Evolutionary conservation across 2,888 invertebrate genomes (phyloP).

Genomic region (Dioctria linearis): DNA sequence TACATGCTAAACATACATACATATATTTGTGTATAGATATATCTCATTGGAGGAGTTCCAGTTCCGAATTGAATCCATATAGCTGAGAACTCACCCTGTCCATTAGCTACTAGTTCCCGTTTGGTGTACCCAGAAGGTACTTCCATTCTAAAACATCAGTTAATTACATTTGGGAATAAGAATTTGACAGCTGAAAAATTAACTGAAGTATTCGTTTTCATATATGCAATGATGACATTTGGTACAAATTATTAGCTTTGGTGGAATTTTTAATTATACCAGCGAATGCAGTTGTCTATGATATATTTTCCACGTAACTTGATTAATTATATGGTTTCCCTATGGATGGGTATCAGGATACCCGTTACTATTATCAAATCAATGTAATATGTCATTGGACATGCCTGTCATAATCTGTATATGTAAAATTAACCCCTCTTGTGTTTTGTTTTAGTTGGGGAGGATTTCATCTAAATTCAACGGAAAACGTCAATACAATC

Average conservation of each 20-base stretch:
- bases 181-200: conserved; percentile 50
- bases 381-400: too few species aligned
- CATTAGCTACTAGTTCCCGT: conserved; percentile 1
- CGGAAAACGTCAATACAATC: too few species aligned
- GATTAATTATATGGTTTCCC: too few species aligned
- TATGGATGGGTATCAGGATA: too few species aligned
- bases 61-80: conserved; percentile 23
- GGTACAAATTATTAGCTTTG: conserved; percentile 1
- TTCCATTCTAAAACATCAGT: conserved; percentile 32
- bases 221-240: conserved; percentile 1
- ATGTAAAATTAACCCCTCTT: too few species aligned
- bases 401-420: too few species aligned
- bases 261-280: neutral
- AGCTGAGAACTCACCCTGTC: conserved; percentile 3
- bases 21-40: neutral
- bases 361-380: too few species aligned
- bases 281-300: too few species aligned
- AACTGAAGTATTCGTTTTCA: conserved; percentile 36
- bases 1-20: neutral
- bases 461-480: too few species aligned
- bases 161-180: conserved; percentile 53
- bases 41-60: neutral
- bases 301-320: too few species aligned
- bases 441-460: too few species aligned
- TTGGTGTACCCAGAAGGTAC: neutral